These are phyloP conservation scores for Stercorarius parasiticus DNA, from an alignment of 2,113 vertebrate species.

Conservation along the genomic window DNA sequence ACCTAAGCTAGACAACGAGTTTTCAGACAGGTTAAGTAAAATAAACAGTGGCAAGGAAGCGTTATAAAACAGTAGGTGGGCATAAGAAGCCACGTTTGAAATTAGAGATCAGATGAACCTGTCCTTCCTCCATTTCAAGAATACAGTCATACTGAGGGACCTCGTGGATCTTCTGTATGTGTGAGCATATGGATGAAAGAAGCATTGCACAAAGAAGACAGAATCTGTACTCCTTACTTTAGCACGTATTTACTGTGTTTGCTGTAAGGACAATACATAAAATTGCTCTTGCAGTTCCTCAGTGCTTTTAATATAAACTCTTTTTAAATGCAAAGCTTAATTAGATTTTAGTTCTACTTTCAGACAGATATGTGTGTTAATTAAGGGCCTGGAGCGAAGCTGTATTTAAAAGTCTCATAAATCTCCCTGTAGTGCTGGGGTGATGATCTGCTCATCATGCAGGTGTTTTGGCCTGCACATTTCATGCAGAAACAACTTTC, in stretches of 20 bases:
- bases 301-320: neutral
- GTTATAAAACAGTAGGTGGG: neutral
- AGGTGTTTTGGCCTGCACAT: slow-evolving; percentile 17
- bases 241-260: neutral
- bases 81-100: neutral
- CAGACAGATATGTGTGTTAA: slow-evolving; percentile 45
- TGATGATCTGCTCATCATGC: slow-evolving; percentile 39
- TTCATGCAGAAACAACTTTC: slow-evolving; percentile 14
- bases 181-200: neutral
- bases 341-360: slow-evolving; percentile 42
- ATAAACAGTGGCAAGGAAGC: neutral
- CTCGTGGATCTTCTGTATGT: neutral
- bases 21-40: neutral
- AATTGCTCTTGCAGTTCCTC: neutral
- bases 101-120: neutral
- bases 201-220: neutral
- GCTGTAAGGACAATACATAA: neutral
- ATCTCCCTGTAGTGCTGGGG: neutral
- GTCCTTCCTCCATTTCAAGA: neutral
- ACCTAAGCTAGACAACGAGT: neutral
- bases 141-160: neutral
- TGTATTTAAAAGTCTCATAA: slow-evolving; percentile 22
- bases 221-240: neutral
- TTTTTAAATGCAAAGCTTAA: slow-evolving; percentile 21
- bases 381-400: neutral